Evolutionary conservation across 2,797 vertebrate species (phyloP).

Genomic region (Sebastes oblongus): DNA sequence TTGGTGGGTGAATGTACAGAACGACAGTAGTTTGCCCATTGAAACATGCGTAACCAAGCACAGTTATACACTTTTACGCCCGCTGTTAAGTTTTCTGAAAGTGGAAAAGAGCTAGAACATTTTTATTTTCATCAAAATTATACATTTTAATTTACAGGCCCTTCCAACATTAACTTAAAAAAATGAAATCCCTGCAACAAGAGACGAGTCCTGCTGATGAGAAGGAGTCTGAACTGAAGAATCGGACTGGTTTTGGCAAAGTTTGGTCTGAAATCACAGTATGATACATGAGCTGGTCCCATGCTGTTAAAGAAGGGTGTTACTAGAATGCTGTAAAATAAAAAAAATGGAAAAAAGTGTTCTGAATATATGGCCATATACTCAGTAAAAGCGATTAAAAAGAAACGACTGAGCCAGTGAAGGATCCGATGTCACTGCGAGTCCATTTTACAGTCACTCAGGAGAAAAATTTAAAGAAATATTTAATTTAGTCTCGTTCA

Average conservation of each 20-base stretch:
- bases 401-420: constrained; percentile 26
- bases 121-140: constrained; percentile 78
- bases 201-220: constrained; percentile 35
- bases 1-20: constrained; percentile 52
- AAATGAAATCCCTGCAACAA: constrained; percentile 66
- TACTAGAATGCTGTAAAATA: constrained; percentile 52
- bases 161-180: constrained; percentile 76
- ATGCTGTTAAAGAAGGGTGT: constrained; percentile 56
- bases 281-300: constrained; percentile 76
- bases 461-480: constrained; percentile 18
- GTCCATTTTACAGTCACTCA: constrained; percentile 42
- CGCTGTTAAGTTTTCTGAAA: constrained; percentile 60
- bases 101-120: constrained; percentile 80
- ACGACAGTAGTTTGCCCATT: constrained; percentile 56
- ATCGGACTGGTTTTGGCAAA: constrained; percentile 3
- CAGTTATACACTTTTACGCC: constrained; percentile 29
- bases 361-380: constrained; percentile 52
- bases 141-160: constrained; percentile 81
- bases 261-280: constrained; percentile 59
- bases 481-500: constrained; percentile 7
- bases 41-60: constrained; percentile 48
- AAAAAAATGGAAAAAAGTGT: constrained; percentile 22
- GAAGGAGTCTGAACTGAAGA: constrained; percentile 26
- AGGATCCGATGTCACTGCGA: constrained; percentile 15
- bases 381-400: constrained; percentile 69